Base-by-base conservation (phyloP, 2,113 vertebrate species). In the Stomatorhinus ivindoensis region DNA sequence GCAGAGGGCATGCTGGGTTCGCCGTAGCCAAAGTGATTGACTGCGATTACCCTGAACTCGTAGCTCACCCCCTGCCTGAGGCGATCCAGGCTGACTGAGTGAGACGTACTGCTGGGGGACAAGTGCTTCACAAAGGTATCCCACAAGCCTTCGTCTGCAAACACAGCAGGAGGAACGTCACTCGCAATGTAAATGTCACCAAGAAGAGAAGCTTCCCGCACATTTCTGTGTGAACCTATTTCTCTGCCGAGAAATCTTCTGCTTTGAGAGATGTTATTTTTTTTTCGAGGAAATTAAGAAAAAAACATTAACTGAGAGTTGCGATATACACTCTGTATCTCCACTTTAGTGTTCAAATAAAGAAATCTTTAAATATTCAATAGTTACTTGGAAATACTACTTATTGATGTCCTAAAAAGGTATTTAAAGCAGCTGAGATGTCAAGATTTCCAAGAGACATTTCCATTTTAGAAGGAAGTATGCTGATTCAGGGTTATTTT, bases 101-200 rank as follows among this genome's bases (percentile, higher is more conserved):
- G 97, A 87, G 98, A 97, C 3, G 96, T 97, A 92, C 96, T 97
- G 0, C 94, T 94, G 89, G 94, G 93, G 4, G 97, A 96, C 76
- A 99, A 95, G 90, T 96, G 96, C 93, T 97, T 97, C 91, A 96
- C 96, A 89, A 99, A 98, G 90, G 96, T 95, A 50, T 99, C 98
- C 98, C 98, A 99, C 86, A 98, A 91, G 1, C 98, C 98, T 94
- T 99, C 98, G 80, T 99, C 98, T 99, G 91, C 31, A 90, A 88
- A 92, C 91, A 90, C 19, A 89, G 85, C 10, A 88, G 88, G 88
- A 91, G 8, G 91, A 13, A 83, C 85, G 76, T 84, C 73, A 88
- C 39, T 65, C 5, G 44, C 55, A 86, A 35, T 84, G 76, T 85
- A 89, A 89, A 89, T 83, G 84, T 87, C 90, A 89, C 27, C 39